phyloP scores from a whole-genome alignment of 2,113 vertebrate genomes.

The Anguilla japonica region DNA sequence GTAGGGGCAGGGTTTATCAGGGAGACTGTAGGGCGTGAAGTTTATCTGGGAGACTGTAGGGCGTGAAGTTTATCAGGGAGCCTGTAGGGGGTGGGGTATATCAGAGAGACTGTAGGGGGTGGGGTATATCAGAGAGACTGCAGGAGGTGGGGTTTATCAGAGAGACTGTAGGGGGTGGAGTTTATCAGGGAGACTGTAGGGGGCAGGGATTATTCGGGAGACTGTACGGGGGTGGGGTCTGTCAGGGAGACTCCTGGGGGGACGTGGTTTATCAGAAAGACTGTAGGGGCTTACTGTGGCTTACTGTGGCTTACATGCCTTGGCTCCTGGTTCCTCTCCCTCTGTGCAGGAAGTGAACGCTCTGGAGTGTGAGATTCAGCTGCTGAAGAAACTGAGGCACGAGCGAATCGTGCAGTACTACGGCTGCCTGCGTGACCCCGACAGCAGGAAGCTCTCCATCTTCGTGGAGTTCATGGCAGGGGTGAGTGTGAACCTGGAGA shows the following conservation, averaged over 20 bases:
- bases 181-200: too few relatives aligned
- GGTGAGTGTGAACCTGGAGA: slow-evolving; percentile 59
- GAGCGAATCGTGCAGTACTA: slow-evolving; percentile 92
- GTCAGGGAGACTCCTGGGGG: not conserved
- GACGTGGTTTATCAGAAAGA: not conserved
- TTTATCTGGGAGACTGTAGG: too few relatives aligned
- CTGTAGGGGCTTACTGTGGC: too few relatives aligned
- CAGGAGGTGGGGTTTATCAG: not conserved
- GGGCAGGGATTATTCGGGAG: not conserved
- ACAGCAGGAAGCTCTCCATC: slow-evolving; percentile 83
- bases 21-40: not conserved
- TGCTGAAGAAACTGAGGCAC: slow-evolving; percentile 85
- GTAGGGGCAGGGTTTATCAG: not conserved
- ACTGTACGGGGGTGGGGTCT: too few relatives aligned
- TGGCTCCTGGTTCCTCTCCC: slow-evolving; percentile 12
- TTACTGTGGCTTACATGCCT: not conserved
- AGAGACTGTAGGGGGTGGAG: too few relatives aligned
- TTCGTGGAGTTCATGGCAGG: slow-evolving; percentile 93
- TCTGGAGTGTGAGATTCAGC: slow-evolving; percentile 90
- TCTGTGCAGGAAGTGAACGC: slow-evolving; percentile 83
- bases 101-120: not conserved
- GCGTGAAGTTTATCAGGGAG: too few relatives aligned
- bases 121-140: not conserved
- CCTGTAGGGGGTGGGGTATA: not conserved
- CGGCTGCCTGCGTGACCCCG: slow-evolving; percentile 79